Evolutionary conservation across 2,888 invertebrate genomes (phyloP).

Genomic region (Acutogordius australiensis): DNA sequence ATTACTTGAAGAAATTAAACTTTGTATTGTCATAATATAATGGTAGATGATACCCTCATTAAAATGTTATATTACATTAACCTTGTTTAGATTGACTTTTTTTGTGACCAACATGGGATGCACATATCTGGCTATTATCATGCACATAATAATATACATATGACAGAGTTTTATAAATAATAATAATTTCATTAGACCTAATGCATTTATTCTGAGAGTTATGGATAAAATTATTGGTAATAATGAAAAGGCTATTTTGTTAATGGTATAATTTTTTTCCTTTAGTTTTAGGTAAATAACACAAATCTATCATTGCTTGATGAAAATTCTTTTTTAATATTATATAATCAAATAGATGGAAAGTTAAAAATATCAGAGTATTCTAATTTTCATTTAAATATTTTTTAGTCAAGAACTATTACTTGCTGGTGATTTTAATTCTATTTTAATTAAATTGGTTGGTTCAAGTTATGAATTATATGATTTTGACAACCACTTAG

Average conservation of each 20-base stretch:
- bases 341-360: background rate
- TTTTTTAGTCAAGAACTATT: too few relatives aligned
- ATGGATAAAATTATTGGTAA: conserved; percentile 8
- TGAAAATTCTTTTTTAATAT: background rate
- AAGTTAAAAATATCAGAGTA: background rate
- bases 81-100: background rate
- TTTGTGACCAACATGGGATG: conserved; percentile 1
- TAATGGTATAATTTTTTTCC: background rate
- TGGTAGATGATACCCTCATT: too few relatives aligned
- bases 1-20: too few relatives aligned
- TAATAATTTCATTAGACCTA: background rate
- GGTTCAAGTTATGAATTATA: too few relatives aligned
- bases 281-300: background rate
- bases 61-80: too few relatives aligned
- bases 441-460: too few relatives aligned
- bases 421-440: too few relatives aligned
- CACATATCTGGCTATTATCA: conserved; percentile 1
- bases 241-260: background rate
- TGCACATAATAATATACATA: background rate
- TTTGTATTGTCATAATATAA: too few relatives aligned
- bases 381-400: too few relatives aligned
- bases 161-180: background rate
- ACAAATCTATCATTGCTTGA: background rate
- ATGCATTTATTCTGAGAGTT: background rate
- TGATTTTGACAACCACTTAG: conserved; percentile 7